Evolutionary conservation across 2,797 vertebrate genomes (phyloP).

Genomic region (Tamandua tetradactyla): DNA sequence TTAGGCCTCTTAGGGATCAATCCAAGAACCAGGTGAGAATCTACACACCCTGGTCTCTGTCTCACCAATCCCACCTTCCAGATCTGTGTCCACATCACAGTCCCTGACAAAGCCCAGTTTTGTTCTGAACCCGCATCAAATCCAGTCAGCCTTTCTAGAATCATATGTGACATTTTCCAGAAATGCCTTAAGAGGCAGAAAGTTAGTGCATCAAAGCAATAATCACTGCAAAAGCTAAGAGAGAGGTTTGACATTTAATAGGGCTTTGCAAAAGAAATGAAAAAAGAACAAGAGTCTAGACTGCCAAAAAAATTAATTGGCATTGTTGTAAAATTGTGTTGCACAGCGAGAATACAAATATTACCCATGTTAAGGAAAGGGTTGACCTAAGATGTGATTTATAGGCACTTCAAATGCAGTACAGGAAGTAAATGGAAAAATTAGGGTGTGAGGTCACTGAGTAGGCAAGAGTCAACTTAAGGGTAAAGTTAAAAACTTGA

Average conservation of each 20-base stretch:
- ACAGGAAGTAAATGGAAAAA: constrained; percentile 75
- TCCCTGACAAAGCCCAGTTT: background rate
- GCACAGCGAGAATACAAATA: constrained; percentile 68
- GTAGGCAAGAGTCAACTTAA: constrained; percentile 59
- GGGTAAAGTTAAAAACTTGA: constrained; percentile 68
- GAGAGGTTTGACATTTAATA: constrained; percentile 27
- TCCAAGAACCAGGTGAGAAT: background rate
- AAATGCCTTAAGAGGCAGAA: background rate
- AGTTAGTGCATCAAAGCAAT: background rate
- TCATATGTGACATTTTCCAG: background rate
- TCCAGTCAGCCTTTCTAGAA: background rate
- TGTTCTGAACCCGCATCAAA: background rate
- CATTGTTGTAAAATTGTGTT: constrained; percentile 63
- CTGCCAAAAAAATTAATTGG: constrained; percentile 63
- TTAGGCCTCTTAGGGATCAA: background rate
- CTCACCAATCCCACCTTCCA: background rate
- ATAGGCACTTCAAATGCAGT: constrained; percentile 54
- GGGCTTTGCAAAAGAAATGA: constrained; percentile 41
- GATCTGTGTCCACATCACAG: background rate
- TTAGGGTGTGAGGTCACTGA: constrained; percentile 19
- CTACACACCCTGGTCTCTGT: background rate
- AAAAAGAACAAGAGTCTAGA: constrained; percentile 39
- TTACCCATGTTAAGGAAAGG: constrained; percentile 66
- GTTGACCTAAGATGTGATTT: constrained; percentile 59
- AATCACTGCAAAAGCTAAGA: constrained; percentile 6